Evolutionary conservation across 2,888 invertebrate species (phyloP), one percentile per base, ranked within the genome.

Genomic region (Oligia latruncula): DNA sequence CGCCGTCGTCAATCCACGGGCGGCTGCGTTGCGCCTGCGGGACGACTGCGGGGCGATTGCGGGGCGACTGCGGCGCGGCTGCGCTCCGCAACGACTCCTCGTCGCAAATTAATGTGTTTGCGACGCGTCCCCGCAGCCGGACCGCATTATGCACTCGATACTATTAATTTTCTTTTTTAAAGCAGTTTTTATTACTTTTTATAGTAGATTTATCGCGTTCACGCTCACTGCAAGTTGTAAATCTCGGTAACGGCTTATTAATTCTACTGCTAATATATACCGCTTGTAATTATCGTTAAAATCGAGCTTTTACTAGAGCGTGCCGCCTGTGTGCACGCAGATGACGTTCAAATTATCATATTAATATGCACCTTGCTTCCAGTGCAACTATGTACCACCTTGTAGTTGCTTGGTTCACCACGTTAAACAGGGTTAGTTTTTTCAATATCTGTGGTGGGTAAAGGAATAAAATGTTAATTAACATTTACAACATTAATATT

Each of bases 91-190:
- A 76, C 83, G 75, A 84, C 77, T 80, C 68, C 43, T 78, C 81
- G 43, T 74, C 62, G 71, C 80, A 87, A 84, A 89, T 85, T 74
- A 83, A 89, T 89, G 85, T 83, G 82, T 87, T 88, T 82, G 81
- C 82, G 62, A 74, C 62, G 78, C 74, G 77, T 78, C 65, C 70
- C 87, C 78, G 80, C 85, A 78, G 72, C 78, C 49, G 67, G 80
- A 84, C 89, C 88, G 85, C 88, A 84, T 85, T 84, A 84, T 86
- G 81, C 85, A 87, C 76, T 87, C 80, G 75, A 87, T 86, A 82
- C 83, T 84, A 89, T 88, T 88, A 76, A 84, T 88, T 85, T 88
- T 83, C 78, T 81, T 88, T 86, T 87, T 78, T 81, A 78, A 80
- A 87, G 67, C 67, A 80, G 75, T 84, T 86, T 86, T 81, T 83